Evolutionary conservation across 2,113 vertebrate species (phyloP).

Genomic region (Ptyas mucosa): DNA sequence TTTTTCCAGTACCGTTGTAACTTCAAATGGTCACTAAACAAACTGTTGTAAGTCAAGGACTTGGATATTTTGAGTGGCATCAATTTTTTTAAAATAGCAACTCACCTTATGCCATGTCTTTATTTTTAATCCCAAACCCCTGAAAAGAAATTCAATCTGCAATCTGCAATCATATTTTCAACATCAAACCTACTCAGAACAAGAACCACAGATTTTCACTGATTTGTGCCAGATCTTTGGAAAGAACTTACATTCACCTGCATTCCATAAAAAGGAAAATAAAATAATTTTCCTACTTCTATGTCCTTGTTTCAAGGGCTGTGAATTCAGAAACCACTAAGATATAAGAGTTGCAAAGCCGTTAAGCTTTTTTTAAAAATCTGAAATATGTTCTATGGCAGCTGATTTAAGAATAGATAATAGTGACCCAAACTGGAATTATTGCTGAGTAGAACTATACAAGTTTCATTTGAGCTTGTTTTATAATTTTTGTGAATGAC

Average conservation of each 20-base stretch:
- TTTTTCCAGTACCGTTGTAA: background rate
- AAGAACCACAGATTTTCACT: background rate
- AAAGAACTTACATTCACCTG: background rate
- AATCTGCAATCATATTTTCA: background rate
- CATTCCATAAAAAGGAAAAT: background rate
- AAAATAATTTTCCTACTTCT: background rate
- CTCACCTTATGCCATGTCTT: background rate
- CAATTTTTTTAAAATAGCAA: background rate
- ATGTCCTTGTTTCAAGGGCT: background rate
- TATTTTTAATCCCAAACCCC: background rate
- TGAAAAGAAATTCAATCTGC: background rate
- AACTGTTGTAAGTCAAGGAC: background rate
- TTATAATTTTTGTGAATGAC: background rate
- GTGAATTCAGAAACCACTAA: background rate
- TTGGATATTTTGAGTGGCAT: background rate
- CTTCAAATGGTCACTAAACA: background rate
- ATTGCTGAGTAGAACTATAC: background rate
- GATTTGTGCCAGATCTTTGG: background rate
- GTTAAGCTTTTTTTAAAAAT: background rate
- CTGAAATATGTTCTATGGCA: background rate
- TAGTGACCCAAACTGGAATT: background rate
- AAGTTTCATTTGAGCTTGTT: background rate
- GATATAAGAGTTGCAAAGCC: background rate
- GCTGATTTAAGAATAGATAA: background rate
- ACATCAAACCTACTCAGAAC: background rate